Percentiles rank a stretch among this genome's conserved stretches.
phyloP scores from a whole-genome alignment of 2,797 vertebrate species.

The Chelon labrosus region DNA sequence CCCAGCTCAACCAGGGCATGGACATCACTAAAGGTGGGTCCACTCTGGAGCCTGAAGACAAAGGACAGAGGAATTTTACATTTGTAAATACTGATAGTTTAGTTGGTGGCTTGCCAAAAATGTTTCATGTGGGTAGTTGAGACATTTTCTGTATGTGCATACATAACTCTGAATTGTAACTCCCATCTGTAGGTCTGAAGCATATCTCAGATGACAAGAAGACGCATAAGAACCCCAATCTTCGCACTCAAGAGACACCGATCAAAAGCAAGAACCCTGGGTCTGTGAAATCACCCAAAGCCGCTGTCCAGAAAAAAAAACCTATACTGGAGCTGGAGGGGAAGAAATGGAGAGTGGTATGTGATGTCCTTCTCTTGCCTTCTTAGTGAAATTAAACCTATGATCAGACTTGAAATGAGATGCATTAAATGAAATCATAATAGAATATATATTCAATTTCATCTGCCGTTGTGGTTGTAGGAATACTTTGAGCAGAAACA shows the following conservation, averaged over 20 bases:
- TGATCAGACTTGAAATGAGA: neutral
- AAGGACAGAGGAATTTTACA: neutral
- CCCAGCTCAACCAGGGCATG: constrained; percentile 96
- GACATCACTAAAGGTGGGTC: constrained; percentile 92
- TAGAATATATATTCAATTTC: too few relatives aligned
- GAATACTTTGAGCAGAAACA: constrained; percentile 94
- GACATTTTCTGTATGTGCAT: neutral
- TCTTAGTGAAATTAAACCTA: neutral
- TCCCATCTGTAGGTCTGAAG: constrained; percentile 86
- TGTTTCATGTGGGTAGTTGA: too few relatives aligned
- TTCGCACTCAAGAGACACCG: constrained; percentile 86
- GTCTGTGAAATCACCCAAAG: constrained; percentile 49
- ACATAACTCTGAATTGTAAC: neutral
- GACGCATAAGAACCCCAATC: constrained; percentile 93
- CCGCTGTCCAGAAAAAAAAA: constrained; percentile 78
- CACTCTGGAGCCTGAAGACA: neutral
- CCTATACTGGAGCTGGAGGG: constrained; percentile 94
- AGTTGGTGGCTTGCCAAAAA: too few relatives aligned
- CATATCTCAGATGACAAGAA: constrained; percentile 93
- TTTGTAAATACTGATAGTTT: too few relatives aligned
- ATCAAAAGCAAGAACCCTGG: constrained; percentile 79
- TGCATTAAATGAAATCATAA: too few relatives aligned
- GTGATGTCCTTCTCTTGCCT: constrained; percentile 60
- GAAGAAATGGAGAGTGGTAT: constrained; percentile 98
- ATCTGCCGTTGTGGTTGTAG: constrained; percentile 69